phyloP scores from a whole-genome alignment of 2,797 vertebrate species.

The Menidia menidia region DNA sequence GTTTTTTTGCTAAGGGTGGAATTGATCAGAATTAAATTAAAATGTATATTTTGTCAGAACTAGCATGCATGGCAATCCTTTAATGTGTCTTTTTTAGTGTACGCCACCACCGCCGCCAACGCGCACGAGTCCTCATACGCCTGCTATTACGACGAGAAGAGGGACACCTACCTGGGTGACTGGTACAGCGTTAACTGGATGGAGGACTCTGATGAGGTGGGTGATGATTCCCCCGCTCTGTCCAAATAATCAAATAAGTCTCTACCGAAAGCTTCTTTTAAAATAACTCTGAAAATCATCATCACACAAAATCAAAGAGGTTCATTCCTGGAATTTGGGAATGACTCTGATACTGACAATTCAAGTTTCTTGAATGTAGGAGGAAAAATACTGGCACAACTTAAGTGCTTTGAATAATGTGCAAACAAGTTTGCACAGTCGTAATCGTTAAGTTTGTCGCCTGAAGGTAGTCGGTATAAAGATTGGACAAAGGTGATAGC shows the following conservation, averaged over 20 bases:
- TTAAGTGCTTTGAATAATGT: no score
- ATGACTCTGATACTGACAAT: no score
- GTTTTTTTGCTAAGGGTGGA: no score
- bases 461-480: no score
- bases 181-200: slow-evolving; percentile 99
- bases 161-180: slow-evolving; percentile 94
- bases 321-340: background rate
- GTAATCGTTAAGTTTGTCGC: no score
- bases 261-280: background rate
- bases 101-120: slow-evolving; percentile 94
- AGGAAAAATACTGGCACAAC: no score
- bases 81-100: slow-evolving; percentile 80
- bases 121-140: slow-evolving; percentile 92
- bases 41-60: background rate
- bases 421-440: no score
- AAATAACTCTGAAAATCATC: background rate
- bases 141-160: slow-evolving; percentile 92
- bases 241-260: background rate
- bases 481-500: no score
- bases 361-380: no score
- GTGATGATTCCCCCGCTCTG: background rate
- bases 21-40: background rate
- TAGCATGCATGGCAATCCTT: background rate
- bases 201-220: slow-evolving; percentile 94
- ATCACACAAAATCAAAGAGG: no score